phyloP scores from a whole-genome alignment of 2,113 vertebrate genomes.

The Accipiter cooperii region DNA sequence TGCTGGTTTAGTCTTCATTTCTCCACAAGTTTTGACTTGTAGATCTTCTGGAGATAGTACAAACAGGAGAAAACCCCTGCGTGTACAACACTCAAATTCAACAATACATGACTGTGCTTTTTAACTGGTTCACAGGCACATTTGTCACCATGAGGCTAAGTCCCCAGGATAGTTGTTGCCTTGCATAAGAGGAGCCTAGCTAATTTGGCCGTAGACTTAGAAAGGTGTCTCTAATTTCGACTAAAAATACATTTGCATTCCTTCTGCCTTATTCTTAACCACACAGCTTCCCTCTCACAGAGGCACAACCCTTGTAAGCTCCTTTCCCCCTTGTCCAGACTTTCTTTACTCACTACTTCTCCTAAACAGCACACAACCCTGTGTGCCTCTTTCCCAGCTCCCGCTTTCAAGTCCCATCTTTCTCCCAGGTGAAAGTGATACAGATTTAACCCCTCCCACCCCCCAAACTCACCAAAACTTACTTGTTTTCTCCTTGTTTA shows the following conservation, averaged over 20 bases:
- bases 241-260: conserved; percentile 50
- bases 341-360: not conserved
- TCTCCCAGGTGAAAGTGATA: not conserved
- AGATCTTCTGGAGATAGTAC: not conserved
- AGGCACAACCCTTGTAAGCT: not conserved
- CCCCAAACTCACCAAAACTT: not conserved
- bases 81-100: not conserved
- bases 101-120: not conserved
- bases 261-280: conserved; percentile 8
- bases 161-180: not conserved
- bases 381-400: not conserved
- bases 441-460: not conserved
- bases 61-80: not conserved
- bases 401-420: not conserved
- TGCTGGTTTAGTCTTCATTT: not conserved
- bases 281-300: not conserved
- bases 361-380: not conserved
- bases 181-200: not conserved
- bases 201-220: not conserved
- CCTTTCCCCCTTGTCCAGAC: not conserved
- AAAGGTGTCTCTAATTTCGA: not conserved
- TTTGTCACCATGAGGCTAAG: not conserved
- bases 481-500: not conserved
- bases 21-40: not conserved
- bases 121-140: not conserved